Base-by-base conservation (phyloP, 2,888 invertebrate genomes). In the Coelinius sp. region DNA sequence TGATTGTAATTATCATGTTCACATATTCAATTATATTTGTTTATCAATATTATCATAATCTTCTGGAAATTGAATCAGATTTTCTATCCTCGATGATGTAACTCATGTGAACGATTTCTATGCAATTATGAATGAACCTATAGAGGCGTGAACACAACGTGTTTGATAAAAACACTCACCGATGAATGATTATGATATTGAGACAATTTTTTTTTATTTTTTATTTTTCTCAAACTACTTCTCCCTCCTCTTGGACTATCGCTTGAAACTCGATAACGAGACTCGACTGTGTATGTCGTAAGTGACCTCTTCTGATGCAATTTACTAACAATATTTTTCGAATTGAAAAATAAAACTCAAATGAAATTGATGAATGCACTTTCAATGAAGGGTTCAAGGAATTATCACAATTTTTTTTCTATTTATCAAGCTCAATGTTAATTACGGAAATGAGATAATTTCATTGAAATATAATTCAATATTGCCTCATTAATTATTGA, bases 261-360 rank as follows among this genome's bases (percentile, higher is more conserved):
- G 6, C 22, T 53, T 6, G 1, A 10, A 24, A 8, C 12, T 22
- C 1, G 53, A 53, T 20, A 53, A 25, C 7, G n/a, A 53, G 25
- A 25, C 53, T 14, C 41, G n/a, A 53, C 0, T 25, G n/a, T 2
- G 53, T 12, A 1, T 52, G 20, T n/a, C 14, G 27, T 22, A 44
- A n/a, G 49, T 25, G 53, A 53, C 53, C 27, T 53, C 10, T 53
- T 53, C 53, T 53, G 53, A 53, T 53, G 53, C 53, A 53, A 53
- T 53, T 53, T 53, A 14, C 12, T 20, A 24, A 52, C 8, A 12
- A n/a, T 8, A 49, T 49, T 20, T 22, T 53, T 25, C 25, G 3
- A 53, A n/a, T 12, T 4, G n/a, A 10, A n/a, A n/a, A 41, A 41
- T n/a, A n/a, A 2, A 41, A 41, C n/a, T 41, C 31, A 1, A n/a